Evolutionary conservation across 1,140 invertebrate genomes (phyloP).

Genomic region (Stegodyphus dumicola): DNA sequence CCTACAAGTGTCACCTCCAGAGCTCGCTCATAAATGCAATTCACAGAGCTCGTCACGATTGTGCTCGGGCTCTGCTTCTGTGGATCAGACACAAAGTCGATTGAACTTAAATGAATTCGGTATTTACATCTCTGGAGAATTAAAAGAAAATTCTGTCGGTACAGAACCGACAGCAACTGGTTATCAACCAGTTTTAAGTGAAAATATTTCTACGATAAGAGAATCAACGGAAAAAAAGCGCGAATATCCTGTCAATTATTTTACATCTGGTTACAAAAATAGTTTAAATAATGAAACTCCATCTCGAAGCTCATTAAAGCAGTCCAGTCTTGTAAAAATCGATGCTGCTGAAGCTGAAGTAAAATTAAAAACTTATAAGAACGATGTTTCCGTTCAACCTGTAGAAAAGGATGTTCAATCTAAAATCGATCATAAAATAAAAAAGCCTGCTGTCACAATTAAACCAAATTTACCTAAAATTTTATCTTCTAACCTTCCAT

Average conservation of each 20-base stretch:
- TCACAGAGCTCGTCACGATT: not conserved
- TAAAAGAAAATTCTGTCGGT: not conserved
- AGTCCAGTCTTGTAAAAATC: not conserved
- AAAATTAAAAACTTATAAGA: not conserved
- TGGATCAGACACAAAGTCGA: not conserved
- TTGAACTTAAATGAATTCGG: not conserved
- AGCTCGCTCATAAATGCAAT: not conserved
- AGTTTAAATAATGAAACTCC: not conserved
- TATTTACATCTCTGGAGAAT: too few relatives aligned
- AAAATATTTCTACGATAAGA: not conserved
- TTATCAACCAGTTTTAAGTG: not conserved
- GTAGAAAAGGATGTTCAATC: not conserved
- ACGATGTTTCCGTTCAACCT: not conserved
- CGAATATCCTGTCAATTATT: too few relatives aligned
- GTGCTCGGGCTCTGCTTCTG: not conserved
- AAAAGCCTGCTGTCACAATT: constrained; percentile 14
- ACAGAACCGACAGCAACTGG: not conserved
- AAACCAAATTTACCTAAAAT: constrained; percentile 27
- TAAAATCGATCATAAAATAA: not conserved
- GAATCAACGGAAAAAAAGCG: not conserved
- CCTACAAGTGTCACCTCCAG: constrained; percentile 26
- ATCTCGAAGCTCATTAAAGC: not conserved
- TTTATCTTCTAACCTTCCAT: not conserved
- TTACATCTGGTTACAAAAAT: not conserved
- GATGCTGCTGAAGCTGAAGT: not conserved